These are phyloP conservation scores for Spermophilus dauricus DNA, from an alignment of 2,113 vertebrate species.

Conservation along the genomic window DNA sequence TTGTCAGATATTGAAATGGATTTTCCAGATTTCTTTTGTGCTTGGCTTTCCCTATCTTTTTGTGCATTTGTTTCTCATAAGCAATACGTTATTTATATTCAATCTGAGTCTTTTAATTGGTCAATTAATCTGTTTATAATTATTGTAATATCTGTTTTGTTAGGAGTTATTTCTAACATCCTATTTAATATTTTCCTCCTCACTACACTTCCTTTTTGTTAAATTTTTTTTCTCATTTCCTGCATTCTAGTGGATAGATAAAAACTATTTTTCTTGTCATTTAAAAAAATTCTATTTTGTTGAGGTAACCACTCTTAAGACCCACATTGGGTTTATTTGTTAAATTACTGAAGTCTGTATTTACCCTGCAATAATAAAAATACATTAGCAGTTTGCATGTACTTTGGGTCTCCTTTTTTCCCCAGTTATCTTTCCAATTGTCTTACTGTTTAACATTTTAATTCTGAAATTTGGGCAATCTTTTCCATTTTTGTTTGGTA, in stretches of 20 bases:
- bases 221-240: background rate
- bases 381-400: background rate
- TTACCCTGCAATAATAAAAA: background rate
- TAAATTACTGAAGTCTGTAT: background rate
- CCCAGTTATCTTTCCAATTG: background rate
- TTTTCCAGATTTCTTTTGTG: slow-evolving; percentile 33
- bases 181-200: slow-evolving; percentile 13
- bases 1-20: slow-evolving; percentile 8
- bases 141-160: slow-evolving; percentile 43
- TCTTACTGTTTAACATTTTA: background rate
- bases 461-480: background rate
- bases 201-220: background rate
- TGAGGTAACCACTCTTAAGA: background rate
- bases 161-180: background rate
- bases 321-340: slow-evolving; percentile 7
- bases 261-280: background rate
- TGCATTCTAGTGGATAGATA: background rate
- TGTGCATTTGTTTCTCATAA: background rate
- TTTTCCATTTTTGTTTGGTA: background rate
- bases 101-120: slow-evolving; percentile 9
- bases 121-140: background rate
- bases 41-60: background rate
- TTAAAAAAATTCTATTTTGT: slow-evolving; percentile 57
- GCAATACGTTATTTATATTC: background rate
- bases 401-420: background rate